Evolutionary conservation across 2,888 invertebrate genomes (phyloP).

Genomic region (Cinara cedri): DNA sequence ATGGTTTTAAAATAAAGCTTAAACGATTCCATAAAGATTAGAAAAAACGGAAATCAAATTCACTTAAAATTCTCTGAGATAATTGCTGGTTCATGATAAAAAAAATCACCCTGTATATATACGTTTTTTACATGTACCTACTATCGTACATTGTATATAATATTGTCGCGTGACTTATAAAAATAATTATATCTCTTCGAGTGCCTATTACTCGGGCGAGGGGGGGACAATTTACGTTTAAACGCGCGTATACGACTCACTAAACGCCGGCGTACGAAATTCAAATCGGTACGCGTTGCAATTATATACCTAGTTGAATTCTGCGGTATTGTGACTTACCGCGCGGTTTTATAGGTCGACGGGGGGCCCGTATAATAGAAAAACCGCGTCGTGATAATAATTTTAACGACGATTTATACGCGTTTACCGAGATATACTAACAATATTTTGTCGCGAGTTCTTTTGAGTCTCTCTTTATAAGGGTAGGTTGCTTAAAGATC

Average conservation of each 20-base stretch:
- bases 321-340: neutral
- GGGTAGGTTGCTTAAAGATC: no score
- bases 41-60: no score
- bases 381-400: slow-evolving; percentile 2
- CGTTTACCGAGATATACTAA: no score
- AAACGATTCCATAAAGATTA: no score
- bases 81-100: no score
- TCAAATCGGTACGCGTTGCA: slow-evolving; percentile 30
- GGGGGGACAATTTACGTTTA: slow-evolving; percentile 31
- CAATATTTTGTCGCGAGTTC: no score
- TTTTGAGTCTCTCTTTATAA: no score
- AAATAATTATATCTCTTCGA: slow-evolving; percentile 18
- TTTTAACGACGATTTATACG: neutral
- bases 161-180: slow-evolving; percentile 21
- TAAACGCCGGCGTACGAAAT: neutral
- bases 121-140: no score
- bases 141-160: no score
- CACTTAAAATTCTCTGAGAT: no score
- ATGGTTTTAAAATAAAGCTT: no score
- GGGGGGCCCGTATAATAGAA: neutral
- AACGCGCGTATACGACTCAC: neutral
- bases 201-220: neutral
- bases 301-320: slow-evolving; percentile 42
- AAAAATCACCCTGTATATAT: no score
- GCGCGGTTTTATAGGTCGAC: slow-evolving; percentile 25